Evolutionary conservation across 2,113 vertebrate genomes (phyloP).

Genomic region (Acrocephalus arundinaceus): DNA sequence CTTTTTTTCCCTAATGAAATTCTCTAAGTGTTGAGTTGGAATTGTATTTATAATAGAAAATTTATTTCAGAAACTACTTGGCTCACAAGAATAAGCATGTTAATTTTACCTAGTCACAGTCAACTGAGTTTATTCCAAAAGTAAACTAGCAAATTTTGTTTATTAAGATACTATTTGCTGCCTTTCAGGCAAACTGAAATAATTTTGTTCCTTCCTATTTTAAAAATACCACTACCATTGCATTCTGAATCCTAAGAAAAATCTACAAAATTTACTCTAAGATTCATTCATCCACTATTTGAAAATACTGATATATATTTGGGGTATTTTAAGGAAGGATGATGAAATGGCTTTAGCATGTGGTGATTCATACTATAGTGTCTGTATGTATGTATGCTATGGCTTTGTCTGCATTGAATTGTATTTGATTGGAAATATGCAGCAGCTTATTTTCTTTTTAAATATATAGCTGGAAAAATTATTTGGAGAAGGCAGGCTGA

Average conservation of each 20-base stretch:
- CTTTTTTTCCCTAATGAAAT: not conserved
- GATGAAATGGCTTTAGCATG: not conserved
- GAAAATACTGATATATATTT: not conserved
- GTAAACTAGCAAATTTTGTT: not conserved
- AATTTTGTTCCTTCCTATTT: not conserved
- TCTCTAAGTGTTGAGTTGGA: not conserved
- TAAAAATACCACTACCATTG: not conserved
- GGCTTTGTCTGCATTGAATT: not conserved
- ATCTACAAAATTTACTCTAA: not conserved
- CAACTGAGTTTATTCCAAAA: not conserved
- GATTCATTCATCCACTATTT: not conserved
- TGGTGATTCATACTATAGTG: not conserved
- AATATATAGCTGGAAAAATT: not conserved
- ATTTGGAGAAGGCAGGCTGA: not conserved
- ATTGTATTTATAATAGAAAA: slow-evolving; percentile 1
- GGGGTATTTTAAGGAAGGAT: not conserved
- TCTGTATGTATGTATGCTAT: not conserved
- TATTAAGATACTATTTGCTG: not conserved
- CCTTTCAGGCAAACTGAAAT: not conserved
- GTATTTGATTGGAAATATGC: not conserved
- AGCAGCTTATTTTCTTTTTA: not conserved
- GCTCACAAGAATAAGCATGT: not conserved
- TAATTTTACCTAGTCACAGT: slow-evolving; percentile 13
- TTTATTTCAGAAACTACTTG: not conserved
- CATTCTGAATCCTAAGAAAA: not conserved